Base-by-base conservation (phyloP, 2,797 vertebrate species). In the Nasua narica region DNA sequence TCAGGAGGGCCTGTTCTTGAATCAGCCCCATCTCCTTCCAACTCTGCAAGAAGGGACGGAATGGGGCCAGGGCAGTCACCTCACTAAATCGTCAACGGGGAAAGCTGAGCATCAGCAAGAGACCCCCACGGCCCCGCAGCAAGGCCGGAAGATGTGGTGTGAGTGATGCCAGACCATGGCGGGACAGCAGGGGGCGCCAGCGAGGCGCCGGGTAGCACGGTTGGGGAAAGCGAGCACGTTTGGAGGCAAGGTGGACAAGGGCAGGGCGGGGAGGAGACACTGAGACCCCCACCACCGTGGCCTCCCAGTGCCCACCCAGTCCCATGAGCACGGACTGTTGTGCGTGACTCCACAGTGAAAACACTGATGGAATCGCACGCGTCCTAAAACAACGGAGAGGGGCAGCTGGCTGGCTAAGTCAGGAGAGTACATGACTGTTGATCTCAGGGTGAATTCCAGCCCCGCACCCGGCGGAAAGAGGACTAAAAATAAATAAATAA, bases 281-380 rank as follows among this genome's bases (percentile, higher is more conserved):
- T 6, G 56, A 82, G 60, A 70, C 62, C n/a, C 29, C 40, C 13
- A 52, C 56, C n/a, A 16, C 29, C 48, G 12, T 1, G 0, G 76
- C 52, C 27, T 35, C n/a, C 4, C 2, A 5, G 37, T 23, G 14
- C 23, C 69, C 48, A 52, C 32, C 0, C 0, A 15, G 6, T 18
- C 25, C 29, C 54, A n/a, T 43, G 40, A 76, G 74, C 52, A 48
- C 8, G 60, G 43, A 15, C 54, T 10, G 3, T 27, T 25, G 4
- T 76, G 23, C 29, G 27, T 37, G 10, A 46, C 4, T 3, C 35
- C 46, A 43, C 14, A 48, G 78, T 72, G 58, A 88, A 93, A 91
- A 86, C 25, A 19, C 54, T 79, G 60, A 69, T 40, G 8, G 14
- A 70, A 70, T 32, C n/a, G n/a, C 7, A 62, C 23, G 58, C 21